Percentiles rank a stretch among this genome's conserved stretches.
phyloP scores from a whole-genome alignment of 1,140 invertebrate species.

The Whitmania pigra region DNA sequence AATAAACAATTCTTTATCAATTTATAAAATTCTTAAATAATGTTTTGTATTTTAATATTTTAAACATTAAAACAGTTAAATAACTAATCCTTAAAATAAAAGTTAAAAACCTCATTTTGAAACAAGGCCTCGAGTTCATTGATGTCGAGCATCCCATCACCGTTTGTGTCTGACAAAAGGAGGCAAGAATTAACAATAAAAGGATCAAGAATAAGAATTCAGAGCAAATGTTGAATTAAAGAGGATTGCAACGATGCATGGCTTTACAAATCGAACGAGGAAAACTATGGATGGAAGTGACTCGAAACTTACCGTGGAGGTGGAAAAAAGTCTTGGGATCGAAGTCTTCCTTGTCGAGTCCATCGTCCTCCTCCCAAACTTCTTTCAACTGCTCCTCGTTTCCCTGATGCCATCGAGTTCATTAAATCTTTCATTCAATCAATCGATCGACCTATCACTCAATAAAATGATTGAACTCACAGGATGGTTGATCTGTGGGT shows the following conservation, averaged over 20 bases:
- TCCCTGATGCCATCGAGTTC: slow-evolving; percentile 1
- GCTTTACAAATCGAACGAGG: not conserved
- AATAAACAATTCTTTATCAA: no score
- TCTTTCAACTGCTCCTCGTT: slow-evolving; percentile 21
- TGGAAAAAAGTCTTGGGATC: slow-evolving; percentile 22
- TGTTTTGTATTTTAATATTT: no score
- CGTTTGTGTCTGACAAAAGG: slow-evolving; percentile 44
- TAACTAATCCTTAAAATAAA: no score
- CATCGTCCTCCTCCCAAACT: slow-evolving; percentile 22
- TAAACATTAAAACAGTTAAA: no score
- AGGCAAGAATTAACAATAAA: no score
- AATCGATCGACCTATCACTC: no score
- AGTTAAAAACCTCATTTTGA: slow-evolving; percentile 52
- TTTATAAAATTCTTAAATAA: no score
- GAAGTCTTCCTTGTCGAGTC: slow-evolving; percentile 16
- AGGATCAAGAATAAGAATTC: not conserved
- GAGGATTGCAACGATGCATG: not conserved
- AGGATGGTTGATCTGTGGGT: slow-evolving; percentile 60
- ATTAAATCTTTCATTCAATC: not conserved
- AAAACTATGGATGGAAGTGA: not conserved
- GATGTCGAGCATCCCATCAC: slow-evolving; percentile 81
- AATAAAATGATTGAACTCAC: slow-evolving; percentile 35
- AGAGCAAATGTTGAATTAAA: not conserved
- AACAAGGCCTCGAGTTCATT: slow-evolving; percentile 83
- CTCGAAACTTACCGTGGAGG: slow-evolving; percentile 7